Evolutionary conservation across 2,797 vertebrate species (phyloP), one percentile per base, ranked within the genome.

Genomic region (Gymnopithys bicolor): DNA sequence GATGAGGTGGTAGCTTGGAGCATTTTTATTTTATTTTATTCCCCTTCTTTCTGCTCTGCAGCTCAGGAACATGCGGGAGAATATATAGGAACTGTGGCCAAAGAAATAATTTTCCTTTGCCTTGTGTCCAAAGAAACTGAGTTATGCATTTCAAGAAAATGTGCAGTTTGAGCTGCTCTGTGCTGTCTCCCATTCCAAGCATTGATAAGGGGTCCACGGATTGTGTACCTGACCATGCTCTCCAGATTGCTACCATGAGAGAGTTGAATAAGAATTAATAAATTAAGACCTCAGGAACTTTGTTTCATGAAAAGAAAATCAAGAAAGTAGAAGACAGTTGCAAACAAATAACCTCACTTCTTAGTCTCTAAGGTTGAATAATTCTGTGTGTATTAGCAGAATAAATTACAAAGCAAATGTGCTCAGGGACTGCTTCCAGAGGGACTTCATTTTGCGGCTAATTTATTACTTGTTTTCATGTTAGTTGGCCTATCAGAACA

Each of bases 391-490:
- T 37, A 76, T 90, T 69, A 82, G 45, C 48, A 67, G 94, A 94
- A 84, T 86, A 90, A 93, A 96, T 79, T 67, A 43, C 43, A 52
- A 94, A 93, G 41, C 15, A 69, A 81, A 81, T 71, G 17, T 52
- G 37, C 33, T 81, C 32, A 46, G 89, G 81, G 63, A 46, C 25
- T 43, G 18, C 46, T 79, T 86, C 63, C 10, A 8, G 52, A 60
- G 43, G 37, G 59, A 90, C 30, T 92, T 70, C 1, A 33, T 88
- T 94, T 91, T 94, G 85, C 48, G 68, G 41, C 52, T 76, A 63
- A 94, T 70, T 90, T 84, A 66, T 84, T 84, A 37, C 45, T 79
- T 91, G 69, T 77, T 97, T 95, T 87, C 33, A 5, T 59, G 23
- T 75, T 89, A 78, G 62, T 33, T 71, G 73, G 51, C 21, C 41